phyloP scores from a whole-genome alignment of 2,113 vertebrate species.

The Columba livia region DNA sequence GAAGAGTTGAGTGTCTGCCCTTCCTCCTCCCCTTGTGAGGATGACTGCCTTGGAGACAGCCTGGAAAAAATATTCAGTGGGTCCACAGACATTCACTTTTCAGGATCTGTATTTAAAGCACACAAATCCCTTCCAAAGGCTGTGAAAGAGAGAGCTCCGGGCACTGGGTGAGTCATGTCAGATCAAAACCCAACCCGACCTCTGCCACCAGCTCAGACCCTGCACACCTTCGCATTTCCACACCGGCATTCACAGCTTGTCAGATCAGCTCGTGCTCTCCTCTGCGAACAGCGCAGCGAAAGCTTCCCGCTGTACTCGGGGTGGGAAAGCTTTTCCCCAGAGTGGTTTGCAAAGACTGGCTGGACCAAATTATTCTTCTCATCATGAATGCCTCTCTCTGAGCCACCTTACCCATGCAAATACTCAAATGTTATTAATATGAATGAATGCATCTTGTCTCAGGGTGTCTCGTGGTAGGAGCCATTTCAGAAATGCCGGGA shows the following conservation, averaged over 20 bases:
- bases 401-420: conserved; percentile 55
- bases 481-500: conserved; percentile 38
- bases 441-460: conserved; percentile 56
- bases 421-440: conserved; percentile 56
- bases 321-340: conserved; percentile 50
- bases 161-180: neutral
- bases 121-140: neutral
- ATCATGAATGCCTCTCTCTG: conserved; percentile 43
- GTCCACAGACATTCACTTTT: neutral
- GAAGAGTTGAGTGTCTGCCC: no score
- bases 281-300: neutral
- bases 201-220: neutral
- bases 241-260: neutral
- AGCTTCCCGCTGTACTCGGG: neutral
- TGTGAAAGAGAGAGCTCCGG: neutral
- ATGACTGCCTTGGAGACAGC: neutral
- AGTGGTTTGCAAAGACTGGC: conserved; percentile 29
- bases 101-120: neutral
- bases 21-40: neutral
- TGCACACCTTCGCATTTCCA: neutral
- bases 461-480: conserved; percentile 25
- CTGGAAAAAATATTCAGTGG: neutral
- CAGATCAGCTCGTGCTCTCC: conserved; percentile 6
- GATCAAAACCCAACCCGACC: neutral
- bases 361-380: conserved; percentile 59